phyloP scores from a whole-genome alignment of 2,888 invertebrate genomes.

The Drosophila affinis region DNA sequence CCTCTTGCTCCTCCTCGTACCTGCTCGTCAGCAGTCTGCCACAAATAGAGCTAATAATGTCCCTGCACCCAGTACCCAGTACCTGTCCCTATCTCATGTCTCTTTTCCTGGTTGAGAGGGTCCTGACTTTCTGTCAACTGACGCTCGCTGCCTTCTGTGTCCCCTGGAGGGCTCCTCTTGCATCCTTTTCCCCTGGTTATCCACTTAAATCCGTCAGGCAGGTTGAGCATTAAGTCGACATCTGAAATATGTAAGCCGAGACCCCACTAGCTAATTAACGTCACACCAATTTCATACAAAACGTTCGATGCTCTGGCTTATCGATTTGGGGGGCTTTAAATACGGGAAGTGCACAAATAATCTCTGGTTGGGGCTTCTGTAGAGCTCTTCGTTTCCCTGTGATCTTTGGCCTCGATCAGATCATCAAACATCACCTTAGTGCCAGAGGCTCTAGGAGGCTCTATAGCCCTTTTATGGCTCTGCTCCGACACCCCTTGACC shows the following conservation, averaged over 20 bases:
- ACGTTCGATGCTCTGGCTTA: background rate
- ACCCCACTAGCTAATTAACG: background rate
- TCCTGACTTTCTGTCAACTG: conserved; percentile 11
- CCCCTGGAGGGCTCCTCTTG: background rate
- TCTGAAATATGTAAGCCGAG: background rate
- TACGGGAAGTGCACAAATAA: no score
- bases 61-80: background rate
- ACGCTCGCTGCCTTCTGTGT: background rate
- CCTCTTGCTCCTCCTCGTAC: background rate
- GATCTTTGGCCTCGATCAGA: no score
- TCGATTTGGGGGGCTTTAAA: background rate
- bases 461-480: background rate
- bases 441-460: background rate
- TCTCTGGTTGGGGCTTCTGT: no score
- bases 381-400: no score
- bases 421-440: background rate
- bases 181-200: background rate
- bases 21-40: conserved; percentile 25
- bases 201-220: background rate
- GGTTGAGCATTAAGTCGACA: background rate
- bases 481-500: no score
- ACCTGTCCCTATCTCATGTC: background rate
- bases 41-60: conserved; percentile 69
- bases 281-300: background rate
- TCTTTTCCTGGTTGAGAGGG: background rate